Percentiles rank a stretch among this genome's conserved stretches.
These are phyloP conservation scores for Coelogynopora nodosa DNA, from an alignment of 2,888 invertebrate species.

Conservation along the genomic window DNA sequence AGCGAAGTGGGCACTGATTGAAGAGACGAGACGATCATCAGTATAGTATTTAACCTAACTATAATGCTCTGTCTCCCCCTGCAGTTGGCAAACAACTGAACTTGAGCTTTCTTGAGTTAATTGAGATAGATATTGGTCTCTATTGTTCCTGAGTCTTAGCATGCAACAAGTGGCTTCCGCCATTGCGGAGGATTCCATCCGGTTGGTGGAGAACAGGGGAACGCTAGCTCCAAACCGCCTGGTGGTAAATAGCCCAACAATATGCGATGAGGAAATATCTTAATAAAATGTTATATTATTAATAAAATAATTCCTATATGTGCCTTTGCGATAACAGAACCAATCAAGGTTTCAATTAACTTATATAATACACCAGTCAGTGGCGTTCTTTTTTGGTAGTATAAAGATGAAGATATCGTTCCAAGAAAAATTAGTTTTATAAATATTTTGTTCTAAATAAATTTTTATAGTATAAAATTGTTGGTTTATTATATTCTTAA, in stretches of 20 bases:
- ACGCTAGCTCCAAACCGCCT: neutral
- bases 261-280: constrained; percentile 18
- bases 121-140: constrained; percentile 5
- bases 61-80: too few species aligned
- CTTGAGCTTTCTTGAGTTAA: constrained; percentile 2
- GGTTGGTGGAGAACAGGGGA: neutral
- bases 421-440: too few species aligned
- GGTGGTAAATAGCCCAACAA: neutral
- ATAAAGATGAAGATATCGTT: too few species aligned
- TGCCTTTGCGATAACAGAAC: neutral
- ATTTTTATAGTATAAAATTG: too few species aligned
- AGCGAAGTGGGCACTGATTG: neutral
- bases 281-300: constrained; percentile 31
- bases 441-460: too few species aligned
- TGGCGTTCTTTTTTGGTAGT: too few species aligned
- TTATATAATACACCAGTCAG: too few species aligned
- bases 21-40: neutral
- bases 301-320: too few species aligned
- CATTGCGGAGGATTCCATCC: neutral
- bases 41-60: too few species aligned
- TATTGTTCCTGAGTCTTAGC: neutral
- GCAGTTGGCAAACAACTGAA: neutral
- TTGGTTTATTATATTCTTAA: too few species aligned
- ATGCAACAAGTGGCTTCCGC: constrained; percentile 19
- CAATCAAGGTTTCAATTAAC: neutral